A percentile compares a stretch with the other conserved stretches of the same genome.
phyloP scores from a whole-genome alignment of 2,113 vertebrate genomes.

The Pteruthius melanotis region DNA sequence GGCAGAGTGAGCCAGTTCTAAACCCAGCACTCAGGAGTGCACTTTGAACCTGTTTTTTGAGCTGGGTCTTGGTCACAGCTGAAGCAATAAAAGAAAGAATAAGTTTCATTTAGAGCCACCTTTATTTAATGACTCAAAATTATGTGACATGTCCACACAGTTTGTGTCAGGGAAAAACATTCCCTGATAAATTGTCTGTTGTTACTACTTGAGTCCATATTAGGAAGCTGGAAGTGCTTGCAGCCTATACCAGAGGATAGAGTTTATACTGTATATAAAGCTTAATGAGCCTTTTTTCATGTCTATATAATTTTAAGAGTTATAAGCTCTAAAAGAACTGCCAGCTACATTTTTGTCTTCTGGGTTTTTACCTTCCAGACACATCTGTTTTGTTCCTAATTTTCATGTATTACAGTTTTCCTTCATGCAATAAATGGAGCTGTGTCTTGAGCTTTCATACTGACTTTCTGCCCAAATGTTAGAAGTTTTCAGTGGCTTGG shows the following conservation, averaged over 20 bases:
- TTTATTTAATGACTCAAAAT: neutral
- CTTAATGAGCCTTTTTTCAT: neutral
- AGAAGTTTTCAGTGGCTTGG: neutral
- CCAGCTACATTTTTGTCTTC: neutral
- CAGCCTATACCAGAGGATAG: neutral
- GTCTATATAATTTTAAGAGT: neutral
- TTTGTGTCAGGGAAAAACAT: neutral
- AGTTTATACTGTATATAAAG: neutral
- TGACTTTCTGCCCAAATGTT: neutral
- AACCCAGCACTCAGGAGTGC: neutral
- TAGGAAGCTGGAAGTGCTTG: neutral
- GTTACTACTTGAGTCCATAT: neutral
- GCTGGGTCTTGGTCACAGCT: neutral
- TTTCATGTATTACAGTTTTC: neutral
- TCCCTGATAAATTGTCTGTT: neutral
- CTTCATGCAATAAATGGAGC: neutral
- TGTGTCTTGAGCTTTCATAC: neutral
- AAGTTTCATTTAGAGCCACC: neutral
- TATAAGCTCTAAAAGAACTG: neutral
- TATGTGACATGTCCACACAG: neutral
- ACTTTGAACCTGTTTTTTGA: neutral
- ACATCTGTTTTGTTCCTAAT: neutral
- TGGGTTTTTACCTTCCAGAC: neutral
- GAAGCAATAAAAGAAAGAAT: neutral
- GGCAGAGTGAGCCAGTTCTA: neutral